phyloP scores from a whole-genome alignment of 1,140 invertebrate species.

The Delia radicum region DNA sequence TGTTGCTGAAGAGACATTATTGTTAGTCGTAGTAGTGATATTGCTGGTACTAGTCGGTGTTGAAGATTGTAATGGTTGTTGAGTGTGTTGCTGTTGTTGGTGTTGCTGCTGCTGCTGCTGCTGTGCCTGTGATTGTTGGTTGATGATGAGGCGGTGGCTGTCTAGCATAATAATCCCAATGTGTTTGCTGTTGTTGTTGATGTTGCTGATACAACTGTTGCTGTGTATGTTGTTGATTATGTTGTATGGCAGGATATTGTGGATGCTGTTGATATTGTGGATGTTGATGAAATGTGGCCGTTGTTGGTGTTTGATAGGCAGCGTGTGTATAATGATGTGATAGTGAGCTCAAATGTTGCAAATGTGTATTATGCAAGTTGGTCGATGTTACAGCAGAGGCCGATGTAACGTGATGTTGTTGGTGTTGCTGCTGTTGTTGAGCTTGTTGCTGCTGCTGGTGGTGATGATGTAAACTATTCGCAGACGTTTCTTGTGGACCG shows the following conservation, averaged over 20 bases:
- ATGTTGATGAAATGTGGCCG: constrained; percentile 34
- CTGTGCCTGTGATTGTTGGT: too few relatives aligned
- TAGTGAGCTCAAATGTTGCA: constrained; percentile 49
- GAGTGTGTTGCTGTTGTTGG: constrained; percentile 38
- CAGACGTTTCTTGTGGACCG: constrained; percentile 41
- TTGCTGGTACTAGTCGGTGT: background rate
- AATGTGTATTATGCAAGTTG: constrained; percentile 43
- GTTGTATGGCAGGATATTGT: constrained; percentile 32
- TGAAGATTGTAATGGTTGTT: constrained; percentile 14
- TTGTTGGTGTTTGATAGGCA: background rate
- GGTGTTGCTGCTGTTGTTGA: constrained; percentile 33
- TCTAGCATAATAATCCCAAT: constrained; percentile 53
- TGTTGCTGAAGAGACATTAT: background rate
- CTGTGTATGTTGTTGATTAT: constrained; percentile 33
- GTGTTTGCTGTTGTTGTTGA: constrained; percentile 40
- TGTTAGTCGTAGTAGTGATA: constrained; percentile 34
- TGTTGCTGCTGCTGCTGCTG: constrained; percentile 39
- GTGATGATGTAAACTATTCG: background rate
- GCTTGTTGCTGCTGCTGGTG: constrained; percentile 30
- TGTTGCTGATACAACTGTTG: constrained; percentile 37
- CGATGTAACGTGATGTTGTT: background rate
- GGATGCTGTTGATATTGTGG: constrained; percentile 36
- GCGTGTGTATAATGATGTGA: constrained; percentile 46
- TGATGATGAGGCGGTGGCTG: constrained; percentile 47
- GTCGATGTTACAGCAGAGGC: constrained; percentile 30